Percentiles rank a stretch among this genome's conserved stretches.
Evolutionary conservation across 1,140 invertebrate genomes (phyloP).

Genomic region (Dufourea novaeangliae): DNA sequence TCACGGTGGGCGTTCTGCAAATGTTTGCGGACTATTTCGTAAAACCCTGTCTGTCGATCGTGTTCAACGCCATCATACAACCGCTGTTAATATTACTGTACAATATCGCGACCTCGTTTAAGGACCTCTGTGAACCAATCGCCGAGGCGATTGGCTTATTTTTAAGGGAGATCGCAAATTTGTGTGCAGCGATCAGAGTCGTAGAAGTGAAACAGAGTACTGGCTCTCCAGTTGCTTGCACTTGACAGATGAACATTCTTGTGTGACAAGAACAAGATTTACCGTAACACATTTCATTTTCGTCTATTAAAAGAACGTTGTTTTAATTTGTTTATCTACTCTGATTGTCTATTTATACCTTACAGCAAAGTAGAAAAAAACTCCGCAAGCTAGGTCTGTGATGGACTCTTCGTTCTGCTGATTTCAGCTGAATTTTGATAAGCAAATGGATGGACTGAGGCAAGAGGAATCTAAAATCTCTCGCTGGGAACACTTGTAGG

Average conservation of each 20-base stretch:
- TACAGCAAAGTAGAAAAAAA: background rate
- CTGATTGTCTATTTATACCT: background rate
- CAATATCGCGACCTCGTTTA: slow-evolving; percentile 84
- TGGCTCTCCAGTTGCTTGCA: slow-evolving; percentile 43
- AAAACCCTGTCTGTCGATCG: slow-evolving; percentile 85
- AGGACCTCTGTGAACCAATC: slow-evolving; percentile 85
- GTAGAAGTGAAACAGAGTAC: slow-evolving; percentile 75
- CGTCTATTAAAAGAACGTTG: background rate
- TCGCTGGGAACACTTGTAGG: background rate
- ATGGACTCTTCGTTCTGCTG: background rate
- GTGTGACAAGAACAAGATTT: background rate
- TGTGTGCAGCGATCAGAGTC: slow-evolving; percentile 81
- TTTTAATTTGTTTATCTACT: background rate
- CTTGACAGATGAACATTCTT: slow-evolving; percentile 33
- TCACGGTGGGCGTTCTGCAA: slow-evolving; percentile 84
- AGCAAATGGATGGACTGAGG: background rate
- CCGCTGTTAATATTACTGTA: slow-evolving; percentile 84
- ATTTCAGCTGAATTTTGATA: background rate
- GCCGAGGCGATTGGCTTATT: slow-evolving; percentile 82
- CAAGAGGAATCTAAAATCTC: background rate
- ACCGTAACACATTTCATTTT: background rate
- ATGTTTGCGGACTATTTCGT: slow-evolving; percentile 85
- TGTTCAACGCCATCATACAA: slow-evolving; percentile 85
- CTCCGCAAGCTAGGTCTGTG: background rate
- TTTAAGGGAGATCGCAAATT: slow-evolving; percentile 77